Conservation (phyloP, 1,140 invertebrate species). For the Lepidurus apus region DNA sequence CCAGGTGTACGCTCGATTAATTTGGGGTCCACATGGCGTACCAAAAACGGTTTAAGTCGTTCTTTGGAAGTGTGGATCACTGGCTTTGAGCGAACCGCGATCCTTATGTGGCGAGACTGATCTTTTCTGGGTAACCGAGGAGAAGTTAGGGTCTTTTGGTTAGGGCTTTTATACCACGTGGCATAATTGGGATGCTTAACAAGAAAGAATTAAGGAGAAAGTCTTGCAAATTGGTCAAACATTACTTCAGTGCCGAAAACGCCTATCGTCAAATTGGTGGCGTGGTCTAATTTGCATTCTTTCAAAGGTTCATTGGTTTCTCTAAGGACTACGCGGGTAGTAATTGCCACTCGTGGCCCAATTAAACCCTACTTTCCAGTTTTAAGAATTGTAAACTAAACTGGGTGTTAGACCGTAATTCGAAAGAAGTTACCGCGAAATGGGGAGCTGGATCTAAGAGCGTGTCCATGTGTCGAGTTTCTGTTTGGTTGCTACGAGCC, state of each 20-base stretch:
- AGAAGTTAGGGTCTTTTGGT: neutral
- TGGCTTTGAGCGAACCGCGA: neutral
- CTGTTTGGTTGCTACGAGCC: neutral
- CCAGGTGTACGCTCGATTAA: neutral
- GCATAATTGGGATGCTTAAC: neutral
- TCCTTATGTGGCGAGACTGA: neutral
- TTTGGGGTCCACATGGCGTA: neutral
- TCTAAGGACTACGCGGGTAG: neutral
- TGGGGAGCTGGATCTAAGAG: neutral
- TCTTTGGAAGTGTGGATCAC: neutral
- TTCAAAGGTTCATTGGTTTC: neutral
- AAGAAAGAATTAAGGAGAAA: neutral
- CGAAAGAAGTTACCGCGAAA: neutral
- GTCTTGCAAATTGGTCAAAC: neutral
- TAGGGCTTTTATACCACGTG: neutral
- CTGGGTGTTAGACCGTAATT: neutral
- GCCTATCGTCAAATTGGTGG: neutral
- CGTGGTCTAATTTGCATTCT: neutral
- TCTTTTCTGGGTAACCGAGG: neutral
- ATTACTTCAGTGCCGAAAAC: neutral
- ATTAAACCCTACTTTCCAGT: neutral
- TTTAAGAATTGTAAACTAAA: neutral
- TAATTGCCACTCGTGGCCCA: neutral
- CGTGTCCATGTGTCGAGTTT: neutral
- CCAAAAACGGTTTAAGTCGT: neutral